Evolutionary conservation across 2,113 vertebrate genomes (phyloP), one percentile per base, ranked within the genome.

Genomic region (Addax nasomaculatus): DNA sequence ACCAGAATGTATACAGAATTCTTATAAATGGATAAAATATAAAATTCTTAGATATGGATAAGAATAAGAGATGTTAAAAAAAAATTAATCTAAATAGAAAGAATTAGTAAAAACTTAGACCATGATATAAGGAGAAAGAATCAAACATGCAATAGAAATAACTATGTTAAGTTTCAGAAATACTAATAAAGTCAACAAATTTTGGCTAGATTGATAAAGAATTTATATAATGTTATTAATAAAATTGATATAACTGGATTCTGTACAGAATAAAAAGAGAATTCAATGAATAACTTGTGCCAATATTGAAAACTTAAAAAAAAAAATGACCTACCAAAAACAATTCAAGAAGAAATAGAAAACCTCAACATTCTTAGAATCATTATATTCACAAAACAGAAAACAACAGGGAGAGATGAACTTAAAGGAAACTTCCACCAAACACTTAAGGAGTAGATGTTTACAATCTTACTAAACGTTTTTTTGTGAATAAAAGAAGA

Each of bases 271-370:
- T 64, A 80, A 84, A 49, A 84, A 81, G 2, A 60, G 4, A 80
- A 45, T 5, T 47, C 10, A 90, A 62, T 92, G 21, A 90, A 49
- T 1, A 94, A 53, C 45, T 93, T 90, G 15, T 94, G 16, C 12
- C 25, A 43, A 53, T 80, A 62, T 81, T 81, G n/a, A 91, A 91
- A 91, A 93, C 53, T 47, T 87, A 45, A 39, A 30, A 10, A 87
- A 73, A 73, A 90, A 79, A 84, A 33, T 49, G 39, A 73, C 55
- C 89, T 92, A 67, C 33, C 45, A 85, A 87, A 96, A 96, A 17
- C 79, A 79, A 93, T 23, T 94, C 57, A 96, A 47, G 58, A 96
- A 85, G 76, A 96, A 80, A 93, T n/a, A 21, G 83, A 92, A 93
- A 95, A 11, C 47, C 5, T 43, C 30, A 85, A 39, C 92, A 89